Percentiles rank a stretch among this genome's conserved stretches.
These are phyloP conservation scores for Himalopsyche kuldschensis DNA, from an alignment of 2,888 invertebrate species.

Conservation along the genomic window DNA sequence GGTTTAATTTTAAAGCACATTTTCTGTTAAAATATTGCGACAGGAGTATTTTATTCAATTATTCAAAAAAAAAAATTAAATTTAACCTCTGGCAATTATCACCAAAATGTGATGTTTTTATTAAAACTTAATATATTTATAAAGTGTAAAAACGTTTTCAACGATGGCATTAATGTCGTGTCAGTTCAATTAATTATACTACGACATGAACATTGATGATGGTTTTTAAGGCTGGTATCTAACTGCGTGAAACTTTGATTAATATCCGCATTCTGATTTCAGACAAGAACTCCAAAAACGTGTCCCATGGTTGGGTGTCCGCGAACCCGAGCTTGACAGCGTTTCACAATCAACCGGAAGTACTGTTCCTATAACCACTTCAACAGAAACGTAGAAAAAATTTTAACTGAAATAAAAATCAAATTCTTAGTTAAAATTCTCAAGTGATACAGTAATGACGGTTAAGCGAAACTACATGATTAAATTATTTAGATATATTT, in stretches of 20 bases:
- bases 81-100: neutral
- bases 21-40: no score
- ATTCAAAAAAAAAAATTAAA: no score
- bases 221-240: neutral
- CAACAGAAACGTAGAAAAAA: conserved; percentile 22
- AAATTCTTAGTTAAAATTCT: neutral
- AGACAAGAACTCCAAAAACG: conserved; percentile 79
- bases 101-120: neutral
- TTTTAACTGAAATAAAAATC: neutral
- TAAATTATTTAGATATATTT: no score
- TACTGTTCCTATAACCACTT: conserved; percentile 48
- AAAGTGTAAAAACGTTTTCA: neutral
- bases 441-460: neutral
- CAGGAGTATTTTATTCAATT: no score
- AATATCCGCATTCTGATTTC: conserved; percentile 30
- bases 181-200: neutral
- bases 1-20: no score
- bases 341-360: conserved; percentile 58
- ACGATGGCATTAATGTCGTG: neutral
- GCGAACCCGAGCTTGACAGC: conserved; percentile 63
- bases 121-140: neutral
- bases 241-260: neutral
- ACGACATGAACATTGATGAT: neutral
- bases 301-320: conserved; percentile 77
- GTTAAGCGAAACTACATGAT: no score